Evolutionary conservation across 2,888 invertebrate species (phyloP).

Genomic region (Pyrocoelia pectoralis): DNA sequence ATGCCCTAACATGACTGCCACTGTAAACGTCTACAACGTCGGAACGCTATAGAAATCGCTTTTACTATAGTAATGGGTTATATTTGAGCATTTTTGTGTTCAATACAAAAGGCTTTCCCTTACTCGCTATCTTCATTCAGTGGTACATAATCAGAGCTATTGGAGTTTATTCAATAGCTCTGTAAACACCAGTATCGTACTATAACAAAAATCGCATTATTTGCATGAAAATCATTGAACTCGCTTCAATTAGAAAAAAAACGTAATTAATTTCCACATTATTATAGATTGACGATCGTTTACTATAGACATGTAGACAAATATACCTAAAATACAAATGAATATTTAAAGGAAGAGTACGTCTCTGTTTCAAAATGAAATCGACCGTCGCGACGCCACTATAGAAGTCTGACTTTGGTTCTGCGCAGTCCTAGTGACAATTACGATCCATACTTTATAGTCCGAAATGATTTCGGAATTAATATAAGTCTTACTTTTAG

Average conservation of each 20-base stretch:
- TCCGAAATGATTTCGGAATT: conserved; percentile 40
- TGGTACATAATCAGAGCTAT: conserved; percentile 43
- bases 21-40: conserved; percentile 39
- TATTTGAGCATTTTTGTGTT: conserved; percentile 44
- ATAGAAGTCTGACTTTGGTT: conserved; percentile 29
- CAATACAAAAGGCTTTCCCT: conserved; percentile 43
- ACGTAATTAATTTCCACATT: background rate
- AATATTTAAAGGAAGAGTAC: conserved; percentile 21
- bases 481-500: conserved; percentile 40
- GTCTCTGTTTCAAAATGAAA: conserved; percentile 33
- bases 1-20: conserved; percentile 42
- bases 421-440: conserved; percentile 39
- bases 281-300: background rate
- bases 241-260: background rate
- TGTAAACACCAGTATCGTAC: conserved; percentile 31
- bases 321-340: conserved; percentile 6
- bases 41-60: conserved; percentile 43
- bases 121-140: conserved; percentile 44
- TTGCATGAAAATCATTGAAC: background rate
- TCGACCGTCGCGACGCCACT: conserved; percentile 35
- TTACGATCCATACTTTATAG: conserved; percentile 42
- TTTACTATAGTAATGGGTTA: conserved; percentile 44
- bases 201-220: background rate
- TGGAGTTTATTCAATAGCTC: conserved; percentile 39
- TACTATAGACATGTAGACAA: background rate